Evolutionary conservation across 2,113 vertebrate species (phyloP).

Genomic region (Neotragus moschatus): DNA sequence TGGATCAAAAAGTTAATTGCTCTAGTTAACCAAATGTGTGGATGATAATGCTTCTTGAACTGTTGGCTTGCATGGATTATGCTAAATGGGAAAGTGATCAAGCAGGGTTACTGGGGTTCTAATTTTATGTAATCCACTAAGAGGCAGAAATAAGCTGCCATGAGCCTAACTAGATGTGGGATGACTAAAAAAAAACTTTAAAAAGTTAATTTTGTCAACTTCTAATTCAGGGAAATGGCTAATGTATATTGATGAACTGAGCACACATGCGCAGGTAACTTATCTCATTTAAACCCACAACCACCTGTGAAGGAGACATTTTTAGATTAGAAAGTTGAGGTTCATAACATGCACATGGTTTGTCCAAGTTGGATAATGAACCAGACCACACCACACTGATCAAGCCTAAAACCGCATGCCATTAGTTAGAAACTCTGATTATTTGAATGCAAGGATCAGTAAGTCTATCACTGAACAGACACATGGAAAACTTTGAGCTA

Average conservation of each 20-base stretch:
- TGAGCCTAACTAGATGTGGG: neutral
- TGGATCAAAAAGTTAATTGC: neutral
- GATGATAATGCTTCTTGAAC: neutral
- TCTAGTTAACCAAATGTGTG: neutral
- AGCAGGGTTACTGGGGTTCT: neutral
- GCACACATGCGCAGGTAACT: neutral
- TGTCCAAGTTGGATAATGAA: neutral
- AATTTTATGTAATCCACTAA: neutral
- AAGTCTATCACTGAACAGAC: neutral
- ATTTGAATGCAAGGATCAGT: neutral
- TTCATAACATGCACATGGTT: neutral
- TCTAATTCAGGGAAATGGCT: neutral
- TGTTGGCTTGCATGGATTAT: neutral
- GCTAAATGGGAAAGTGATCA: neutral
- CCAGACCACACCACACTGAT: neutral
- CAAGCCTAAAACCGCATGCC: neutral
- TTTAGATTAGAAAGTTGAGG: constrained; percentile 24
- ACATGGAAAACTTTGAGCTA: neutral
- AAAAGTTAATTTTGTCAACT: neutral
- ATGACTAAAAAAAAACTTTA: neutral
- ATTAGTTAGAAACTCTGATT: neutral
- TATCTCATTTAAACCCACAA: neutral
- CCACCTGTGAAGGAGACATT: neutral
- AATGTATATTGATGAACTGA: neutral
- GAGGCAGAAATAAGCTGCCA: constrained; percentile 3